phyloP scores from a whole-genome alignment of 2,797 vertebrate species.

The Acropternis orthonyx region DNA sequence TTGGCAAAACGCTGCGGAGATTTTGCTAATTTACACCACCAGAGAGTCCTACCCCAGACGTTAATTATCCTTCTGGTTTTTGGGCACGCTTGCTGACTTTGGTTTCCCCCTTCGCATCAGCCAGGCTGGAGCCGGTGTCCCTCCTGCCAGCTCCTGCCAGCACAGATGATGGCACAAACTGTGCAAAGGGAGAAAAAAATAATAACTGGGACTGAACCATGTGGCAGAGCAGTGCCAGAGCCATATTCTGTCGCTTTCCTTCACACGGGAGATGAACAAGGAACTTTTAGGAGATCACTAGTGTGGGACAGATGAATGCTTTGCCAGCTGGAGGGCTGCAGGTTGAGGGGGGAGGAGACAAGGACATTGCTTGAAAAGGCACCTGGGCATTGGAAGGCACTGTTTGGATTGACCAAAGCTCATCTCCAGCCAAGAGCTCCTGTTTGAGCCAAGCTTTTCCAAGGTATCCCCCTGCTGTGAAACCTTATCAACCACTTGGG shows the following conservation, averaged over 20 bases:
- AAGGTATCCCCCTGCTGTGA: neutral
- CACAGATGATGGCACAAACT: conserved; percentile 22
- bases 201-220: neutral
- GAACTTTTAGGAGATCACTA: neutral
- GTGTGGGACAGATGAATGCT: neutral
- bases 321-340: neutral
- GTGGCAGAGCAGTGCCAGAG: neutral
- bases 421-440: neutral
- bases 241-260: neutral
- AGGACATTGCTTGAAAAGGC: neutral
- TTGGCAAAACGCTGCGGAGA: neutral
- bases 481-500: neutral
- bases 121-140: neutral
- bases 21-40: neutral
- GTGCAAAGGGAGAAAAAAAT: neutral
- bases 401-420: neutral
- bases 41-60: neutral
- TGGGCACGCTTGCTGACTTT: neutral
- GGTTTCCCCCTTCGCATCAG: neutral
- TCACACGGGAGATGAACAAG: neutral
- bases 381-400: neutral
- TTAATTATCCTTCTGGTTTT: neutral
- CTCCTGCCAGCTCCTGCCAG: conserved; percentile 21
- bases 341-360: neutral
- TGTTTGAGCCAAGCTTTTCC: neutral